phyloP scores from a whole-genome alignment of 2,113 vertebrate species.

The Lagenorhynchus albirostris region DNA sequence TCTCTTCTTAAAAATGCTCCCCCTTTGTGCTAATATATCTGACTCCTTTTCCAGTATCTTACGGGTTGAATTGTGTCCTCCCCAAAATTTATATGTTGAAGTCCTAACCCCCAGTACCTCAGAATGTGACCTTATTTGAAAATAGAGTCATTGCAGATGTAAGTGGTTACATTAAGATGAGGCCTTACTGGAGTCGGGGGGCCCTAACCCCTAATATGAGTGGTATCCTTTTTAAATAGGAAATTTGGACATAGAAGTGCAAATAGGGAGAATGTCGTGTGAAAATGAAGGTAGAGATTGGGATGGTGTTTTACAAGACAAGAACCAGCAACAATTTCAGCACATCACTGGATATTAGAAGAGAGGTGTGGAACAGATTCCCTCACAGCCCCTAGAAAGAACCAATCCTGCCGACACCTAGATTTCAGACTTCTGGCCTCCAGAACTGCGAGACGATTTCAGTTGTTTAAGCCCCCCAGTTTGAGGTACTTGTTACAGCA shows the following conservation, averaged over 20 bases:
- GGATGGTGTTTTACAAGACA: neutral
- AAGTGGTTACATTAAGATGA: neutral
- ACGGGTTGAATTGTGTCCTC: neutral
- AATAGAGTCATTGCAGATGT: neutral
- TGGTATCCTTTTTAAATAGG: neutral
- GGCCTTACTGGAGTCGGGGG: neutral
- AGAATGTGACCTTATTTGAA: neutral
- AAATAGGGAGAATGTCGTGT: fast-evolving
- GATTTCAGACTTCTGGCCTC: neutral
- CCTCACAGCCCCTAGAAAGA: neutral
- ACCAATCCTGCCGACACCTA: fast-evolving
- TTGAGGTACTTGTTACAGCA: neutral
- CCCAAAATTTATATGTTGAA: neutral
- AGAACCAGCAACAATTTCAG: neutral
- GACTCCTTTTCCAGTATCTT: neutral
- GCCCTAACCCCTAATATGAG: neutral
- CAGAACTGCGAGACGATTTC: neutral
- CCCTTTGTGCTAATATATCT: neutral
- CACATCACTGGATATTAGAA: neutral
- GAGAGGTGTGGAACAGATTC: neutral
- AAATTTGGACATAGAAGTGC: neutral
- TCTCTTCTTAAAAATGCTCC: neutral
- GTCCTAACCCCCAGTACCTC: neutral
- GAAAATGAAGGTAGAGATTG: neutral
- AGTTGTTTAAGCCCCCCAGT: neutral